Evolutionary conservation across 2,113 vertebrate genomes (phyloP).

Genomic region (Patagioenas fasciata): DNA sequence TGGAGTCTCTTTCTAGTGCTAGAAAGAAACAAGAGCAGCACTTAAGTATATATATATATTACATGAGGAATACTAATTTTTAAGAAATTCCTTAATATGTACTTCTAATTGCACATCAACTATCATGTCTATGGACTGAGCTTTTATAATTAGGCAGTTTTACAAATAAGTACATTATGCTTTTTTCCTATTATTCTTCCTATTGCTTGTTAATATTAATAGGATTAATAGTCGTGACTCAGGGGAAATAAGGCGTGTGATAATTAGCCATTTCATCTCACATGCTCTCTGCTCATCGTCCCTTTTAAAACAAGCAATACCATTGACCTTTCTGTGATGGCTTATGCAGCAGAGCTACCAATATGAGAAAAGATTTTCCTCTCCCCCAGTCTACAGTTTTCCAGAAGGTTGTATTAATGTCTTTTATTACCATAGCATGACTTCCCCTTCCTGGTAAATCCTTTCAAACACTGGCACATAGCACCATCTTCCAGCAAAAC

Average conservation of each 20-base stretch:
- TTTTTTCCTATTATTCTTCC: neutral
- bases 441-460: slow-evolving; percentile 82
- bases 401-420: neutral
- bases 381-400: neutral
- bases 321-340: neutral
- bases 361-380: neutral
- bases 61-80: neutral
- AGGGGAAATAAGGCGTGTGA: neutral
- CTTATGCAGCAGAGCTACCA: neutral
- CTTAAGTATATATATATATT: neutral
- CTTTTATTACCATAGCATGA: slow-evolving; percentile 82
- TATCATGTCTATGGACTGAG: neutral
- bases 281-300: neutral
- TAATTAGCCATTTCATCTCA: neutral
- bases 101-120: neutral
- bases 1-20: neutral
- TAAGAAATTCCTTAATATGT: neutral
- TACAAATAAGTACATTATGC: neutral
- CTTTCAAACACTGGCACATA: slow-evolving; percentile 81
- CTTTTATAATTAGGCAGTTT: neutral
- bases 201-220: slow-evolving; percentile 5
- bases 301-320: neutral
- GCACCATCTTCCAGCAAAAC: slow-evolving; percentile 69
- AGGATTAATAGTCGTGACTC: neutral
- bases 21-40: neutral